phyloP scores from a whole-genome alignment of 2,888 invertebrate genomes.

The Ischnura elegans region DNA sequence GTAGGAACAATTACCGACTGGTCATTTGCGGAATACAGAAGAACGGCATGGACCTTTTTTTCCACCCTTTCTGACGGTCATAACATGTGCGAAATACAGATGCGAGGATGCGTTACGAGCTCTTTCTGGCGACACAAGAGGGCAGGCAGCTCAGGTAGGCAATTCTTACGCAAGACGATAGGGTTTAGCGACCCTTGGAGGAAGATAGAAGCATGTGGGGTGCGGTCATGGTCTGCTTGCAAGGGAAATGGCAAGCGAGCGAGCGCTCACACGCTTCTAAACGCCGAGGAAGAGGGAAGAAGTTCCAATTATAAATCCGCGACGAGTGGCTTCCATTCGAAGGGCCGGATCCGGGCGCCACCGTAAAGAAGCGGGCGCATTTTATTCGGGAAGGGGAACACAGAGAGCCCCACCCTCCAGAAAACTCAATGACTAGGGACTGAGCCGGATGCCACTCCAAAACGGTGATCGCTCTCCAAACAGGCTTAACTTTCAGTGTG shows the following conservation, averaged over 20 bases:
- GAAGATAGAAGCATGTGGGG: neutral
- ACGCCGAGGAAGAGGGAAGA: neutral
- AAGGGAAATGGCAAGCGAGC: neutral
- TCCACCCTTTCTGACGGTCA: too few species aligned
- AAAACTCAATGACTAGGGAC: neutral
- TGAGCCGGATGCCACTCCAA: neutral
- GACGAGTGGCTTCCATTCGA: neutral
- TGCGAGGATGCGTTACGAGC: too few species aligned
- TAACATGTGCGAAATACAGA: too few species aligned
- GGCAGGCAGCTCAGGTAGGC: too few species aligned
- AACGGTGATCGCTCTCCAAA: neutral
- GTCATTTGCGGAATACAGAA: too few species aligned
- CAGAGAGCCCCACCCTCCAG: too few species aligned
- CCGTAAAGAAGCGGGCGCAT: neutral
- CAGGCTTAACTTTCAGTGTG: too few species aligned
- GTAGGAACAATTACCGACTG: too few species aligned
- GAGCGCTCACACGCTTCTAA: neutral
- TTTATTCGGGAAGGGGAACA: neutral
- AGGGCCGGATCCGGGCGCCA: neutral
- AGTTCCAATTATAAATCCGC: constrained; percentile 26
- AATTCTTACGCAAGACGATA: neutral
- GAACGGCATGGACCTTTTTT: too few species aligned
- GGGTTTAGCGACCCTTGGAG: neutral
- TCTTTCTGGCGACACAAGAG: too few species aligned
- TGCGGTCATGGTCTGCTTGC: constrained; percentile 13